phyloP scores from a whole-genome alignment of 2,888 invertebrate genomes.

The Rotaria socialis region DNA sequence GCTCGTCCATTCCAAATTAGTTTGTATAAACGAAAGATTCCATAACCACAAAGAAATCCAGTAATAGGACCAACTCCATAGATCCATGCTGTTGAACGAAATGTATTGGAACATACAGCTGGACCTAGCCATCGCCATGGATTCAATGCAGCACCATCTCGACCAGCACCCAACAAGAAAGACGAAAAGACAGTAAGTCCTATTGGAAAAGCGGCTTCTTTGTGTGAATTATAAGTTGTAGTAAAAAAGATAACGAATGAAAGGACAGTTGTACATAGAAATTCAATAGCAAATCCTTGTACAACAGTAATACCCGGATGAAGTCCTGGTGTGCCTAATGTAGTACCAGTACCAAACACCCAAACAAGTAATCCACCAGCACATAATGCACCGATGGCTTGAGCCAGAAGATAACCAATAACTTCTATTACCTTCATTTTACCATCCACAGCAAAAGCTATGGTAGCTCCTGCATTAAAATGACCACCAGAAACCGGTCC shows the following conservation, averaged over 20 bases:
- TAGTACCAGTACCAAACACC: not conserved
- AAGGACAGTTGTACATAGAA: not conserved
- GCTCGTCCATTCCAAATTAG: not conserved
- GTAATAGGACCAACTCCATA: not conserved
- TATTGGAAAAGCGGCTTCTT: slow-evolving; percentile 11
- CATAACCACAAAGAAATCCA: not conserved
- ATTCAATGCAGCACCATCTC: slow-evolving; percentile 33
- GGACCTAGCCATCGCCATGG: slow-evolving; percentile 32
- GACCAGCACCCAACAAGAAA: slow-evolving; percentile 1
- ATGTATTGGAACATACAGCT: not conserved
- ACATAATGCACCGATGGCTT: not conserved
- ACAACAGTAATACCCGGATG: not conserved
- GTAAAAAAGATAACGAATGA: slow-evolving; percentile 27
- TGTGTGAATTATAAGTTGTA: not conserved
- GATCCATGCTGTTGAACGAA: not conserved
- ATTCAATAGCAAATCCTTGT: slow-evolving; percentile 14
- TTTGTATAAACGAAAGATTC: not conserved
- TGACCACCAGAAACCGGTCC: slow-evolving; percentile 10
- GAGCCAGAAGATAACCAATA: not conserved
- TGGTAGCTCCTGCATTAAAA: slow-evolving; percentile 29
- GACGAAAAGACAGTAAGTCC: slow-evolving; percentile 34
- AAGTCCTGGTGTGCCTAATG: not conserved
- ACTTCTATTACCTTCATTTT: slow-evolving; percentile 24
- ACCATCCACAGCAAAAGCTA: slow-evolving; percentile 12
- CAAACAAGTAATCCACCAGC: not conserved